Evolutionary conservation across 2,888 invertebrate genomes (phyloP).

Genomic region (Julus scandinavius): DNA sequence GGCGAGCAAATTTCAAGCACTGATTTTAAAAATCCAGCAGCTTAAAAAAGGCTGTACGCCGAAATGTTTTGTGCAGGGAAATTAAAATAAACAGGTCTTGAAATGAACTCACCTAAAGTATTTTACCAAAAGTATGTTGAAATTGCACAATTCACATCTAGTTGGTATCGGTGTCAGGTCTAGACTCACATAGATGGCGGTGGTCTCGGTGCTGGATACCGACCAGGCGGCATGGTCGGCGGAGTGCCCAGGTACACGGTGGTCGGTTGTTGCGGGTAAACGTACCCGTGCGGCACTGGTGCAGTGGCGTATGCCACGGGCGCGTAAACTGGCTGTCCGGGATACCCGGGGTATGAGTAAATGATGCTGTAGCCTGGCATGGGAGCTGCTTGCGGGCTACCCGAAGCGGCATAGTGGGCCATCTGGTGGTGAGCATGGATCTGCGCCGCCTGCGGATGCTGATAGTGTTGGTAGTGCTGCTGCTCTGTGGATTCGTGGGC

Average conservation of each 20-base stretch:
- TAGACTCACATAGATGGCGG: background rate
- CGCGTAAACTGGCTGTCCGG: slow-evolving; percentile 57
- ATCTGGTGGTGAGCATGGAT: slow-evolving; percentile 50
- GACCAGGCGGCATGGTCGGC: slow-evolving; percentile 39
- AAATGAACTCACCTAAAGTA: too few species aligned
- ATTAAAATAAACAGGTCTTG: background rate
- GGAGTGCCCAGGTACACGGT: slow-evolving; percentile 52
- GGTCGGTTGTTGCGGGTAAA: slow-evolving; percentile 57
- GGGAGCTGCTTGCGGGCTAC: slow-evolving; percentile 32
- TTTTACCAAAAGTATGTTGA: too few species aligned
- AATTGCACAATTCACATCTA: background rate
- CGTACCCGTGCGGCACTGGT: slow-evolving; percentile 49
- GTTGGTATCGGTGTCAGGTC: too few species aligned
- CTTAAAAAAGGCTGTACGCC: too few species aligned
- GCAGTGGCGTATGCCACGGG: slow-evolving; percentile 55
- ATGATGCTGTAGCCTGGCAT: slow-evolving; percentile 57
- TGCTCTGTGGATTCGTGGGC: slow-evolving; percentile 44
- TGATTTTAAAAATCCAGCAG: too few species aligned
- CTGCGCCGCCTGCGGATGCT: slow-evolving; percentile 47
- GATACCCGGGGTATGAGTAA: slow-evolving; percentile 58
- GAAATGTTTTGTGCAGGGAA: background rate
- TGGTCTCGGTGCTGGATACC: slow-evolving; percentile 23
- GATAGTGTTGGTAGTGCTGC: slow-evolving; percentile 53
- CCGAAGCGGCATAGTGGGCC: slow-evolving; percentile 36
- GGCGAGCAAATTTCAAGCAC: too few species aligned